Base-by-base conservation (phyloP, 1,140 invertebrate genomes). In the Vanessa tameamea region DNA sequence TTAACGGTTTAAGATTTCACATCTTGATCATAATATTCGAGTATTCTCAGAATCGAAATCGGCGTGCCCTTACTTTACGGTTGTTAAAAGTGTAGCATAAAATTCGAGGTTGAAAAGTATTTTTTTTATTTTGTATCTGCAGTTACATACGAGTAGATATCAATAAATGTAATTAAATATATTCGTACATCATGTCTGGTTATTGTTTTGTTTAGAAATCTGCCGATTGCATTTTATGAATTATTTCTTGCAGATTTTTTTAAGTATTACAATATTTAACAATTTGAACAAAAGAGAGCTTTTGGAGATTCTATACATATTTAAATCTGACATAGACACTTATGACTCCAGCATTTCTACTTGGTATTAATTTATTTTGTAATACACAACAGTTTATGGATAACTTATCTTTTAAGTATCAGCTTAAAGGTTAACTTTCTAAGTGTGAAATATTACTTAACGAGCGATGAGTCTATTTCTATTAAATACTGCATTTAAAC, bases 401-500 rank as follows among this genome's bases (percentile, higher is more conserved):
- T 74, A 69, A 55, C 69, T 75, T 69, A 71, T 71, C 68, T 75
- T 71, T 72, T 69, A 66, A 59, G 68, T 65, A 73, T 73, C 63
- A 73, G 23, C 64, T 61, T 73, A 73, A 76, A 76, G 71, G 74
- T 76, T 68, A 78, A 64, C 78, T 79, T 79, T 79, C 75, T 78
- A 78, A 61, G 64, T 64, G 74, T 73, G 64, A 67, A 66, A 61
- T 77, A 65, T 73, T 55, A 77, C 61, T 47, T 76, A 76, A 75
- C 73, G 53, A 76, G 64, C 64, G 59, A 51, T 53, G 59, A 73
- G 55, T 73, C 55, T 73, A 68, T 51, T 66, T 43, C 57, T 51
- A 68, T 9, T 15, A 63, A 57, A 69, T 47, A 23, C 31, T 55
- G 37, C 37, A 57, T 69, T 69, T n/a, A 59, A 57, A 68, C 57